These are phyloP conservation scores for Dolichomitus sp. DNA, from an alignment of 2,888 invertebrate species.

Conservation along the genomic window DNA sequence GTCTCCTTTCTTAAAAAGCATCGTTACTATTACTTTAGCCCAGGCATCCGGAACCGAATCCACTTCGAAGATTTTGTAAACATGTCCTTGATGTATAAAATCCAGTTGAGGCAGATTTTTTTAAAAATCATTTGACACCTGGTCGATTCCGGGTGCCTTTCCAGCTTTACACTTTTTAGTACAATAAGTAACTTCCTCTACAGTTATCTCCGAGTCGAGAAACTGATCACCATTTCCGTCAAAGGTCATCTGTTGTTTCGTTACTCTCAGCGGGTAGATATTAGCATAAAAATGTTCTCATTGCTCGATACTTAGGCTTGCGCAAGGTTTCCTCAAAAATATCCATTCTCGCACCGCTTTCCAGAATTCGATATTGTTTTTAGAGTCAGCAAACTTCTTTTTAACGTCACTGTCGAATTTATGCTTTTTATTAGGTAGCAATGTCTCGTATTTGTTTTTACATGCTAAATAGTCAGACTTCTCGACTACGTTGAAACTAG, in stretches of 20 bases:
- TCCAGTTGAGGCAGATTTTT: conserved; percentile 41
- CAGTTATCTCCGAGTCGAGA: neutral
- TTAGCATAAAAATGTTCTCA: neutral
- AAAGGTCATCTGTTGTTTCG: neutral
- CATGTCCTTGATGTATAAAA: conserved; percentile 7
- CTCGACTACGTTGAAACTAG: neutral
- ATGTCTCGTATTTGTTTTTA: neutral
- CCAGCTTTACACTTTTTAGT: conserved; percentile 45
- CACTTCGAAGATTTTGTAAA: conserved; percentile 35
- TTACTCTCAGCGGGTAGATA: neutral
- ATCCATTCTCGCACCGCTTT: neutral
- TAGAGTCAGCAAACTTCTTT: neutral
- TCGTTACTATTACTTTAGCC: conserved; percentile 33
- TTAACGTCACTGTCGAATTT: neutral
- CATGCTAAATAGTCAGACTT: neutral
- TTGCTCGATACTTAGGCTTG: neutral
- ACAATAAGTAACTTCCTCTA: neutral
- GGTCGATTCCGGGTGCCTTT: conserved; percentile 57
- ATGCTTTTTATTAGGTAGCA: neutral
- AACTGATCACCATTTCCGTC: neutral
- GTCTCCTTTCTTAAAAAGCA: conserved; percentile 37
- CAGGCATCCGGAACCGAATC: conserved; percentile 24
- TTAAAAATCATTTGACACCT: conserved; percentile 46
- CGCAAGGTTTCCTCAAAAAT: neutral
- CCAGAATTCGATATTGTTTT: neutral